Base-by-base conservation (phyloP, 1,140 invertebrate species). In the Heliconius congener region DNA sequence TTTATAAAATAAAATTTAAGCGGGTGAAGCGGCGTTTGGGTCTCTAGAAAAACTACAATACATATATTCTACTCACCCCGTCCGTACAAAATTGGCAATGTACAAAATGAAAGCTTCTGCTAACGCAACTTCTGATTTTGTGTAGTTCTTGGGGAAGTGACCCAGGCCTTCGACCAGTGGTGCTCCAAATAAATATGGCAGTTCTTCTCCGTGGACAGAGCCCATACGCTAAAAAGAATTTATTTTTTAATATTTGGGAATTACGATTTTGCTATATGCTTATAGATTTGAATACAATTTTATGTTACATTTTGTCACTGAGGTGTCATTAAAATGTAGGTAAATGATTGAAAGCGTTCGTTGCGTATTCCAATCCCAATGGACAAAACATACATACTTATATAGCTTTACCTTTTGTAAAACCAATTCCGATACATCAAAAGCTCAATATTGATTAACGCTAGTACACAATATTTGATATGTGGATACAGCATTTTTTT, bases 51-150 rank as follows among this genome's bases (percentile, higher is more conserved):
- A 52, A 50, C 8, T 50, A 71, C 42, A 34, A 39, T 71, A 77
- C 9, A 30, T 0, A 71, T 37, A 42, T 46, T 73, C 16, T 73
- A 96, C 97, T 97, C 95, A 99, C 99, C 99, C 99, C n/a, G 97
- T 98, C 91, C 98, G 97, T 18, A 98, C 98, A 91, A 99, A 99
- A 95, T 99, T 99, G n/a, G 98, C 97, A 95, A 99, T 97, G 90
- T 99, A 99, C 39, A 97, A 96, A 96, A 99, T 99, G 73, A 99
- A 97, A 77, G 97, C 97, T 94, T 99, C 98, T 1, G 98, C 97
- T 8, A 99, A 95, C 73, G 97, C 96, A 75, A 97, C 96, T 95
- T 99, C 99, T 27, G 97, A 96, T 91, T 97, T 97, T 9, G 97
- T 99, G 94, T 98, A 99, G 94, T 98, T 98, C 84, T 96, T 96